These are phyloP conservation scores for Gymnocheta viridis DNA, from an alignment of 2,888 invertebrate species.

Conservation along the genomic window DNA sequence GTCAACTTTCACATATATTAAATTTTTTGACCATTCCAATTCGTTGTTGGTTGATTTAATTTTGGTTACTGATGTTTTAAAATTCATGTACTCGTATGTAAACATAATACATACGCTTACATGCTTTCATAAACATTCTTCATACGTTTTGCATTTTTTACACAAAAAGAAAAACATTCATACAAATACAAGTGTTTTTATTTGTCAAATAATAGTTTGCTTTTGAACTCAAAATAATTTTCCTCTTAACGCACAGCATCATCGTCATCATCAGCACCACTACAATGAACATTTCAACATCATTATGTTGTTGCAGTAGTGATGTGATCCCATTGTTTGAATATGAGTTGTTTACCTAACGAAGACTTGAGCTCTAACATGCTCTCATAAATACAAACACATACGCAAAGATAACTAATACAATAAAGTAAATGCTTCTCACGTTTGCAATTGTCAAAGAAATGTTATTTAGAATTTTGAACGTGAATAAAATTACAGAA, in stretches of 20 bases:
- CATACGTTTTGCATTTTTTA: background rate
- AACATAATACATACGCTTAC: conserved; percentile 6
- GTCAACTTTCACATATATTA: no score
- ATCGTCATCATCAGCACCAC: background rate
- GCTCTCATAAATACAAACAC: background rate
- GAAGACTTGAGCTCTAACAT: background rate
- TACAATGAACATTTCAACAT: background rate
- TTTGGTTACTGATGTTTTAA: no score
- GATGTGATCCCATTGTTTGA: conserved; percentile 5
- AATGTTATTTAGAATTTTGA: conserved; percentile 64
- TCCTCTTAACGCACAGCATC: conserved; percentile 7
- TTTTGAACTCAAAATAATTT: conserved; percentile 22
- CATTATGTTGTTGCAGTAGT: background rate
- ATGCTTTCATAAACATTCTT: background rate
- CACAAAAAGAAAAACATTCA: background rate
- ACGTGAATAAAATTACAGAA: conserved; percentile 63
- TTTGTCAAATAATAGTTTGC: background rate
- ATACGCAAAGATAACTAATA: conserved; percentile 10
- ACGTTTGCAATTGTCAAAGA: conserved; percentile 67
- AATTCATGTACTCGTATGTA: no score
- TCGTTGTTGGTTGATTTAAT: no score
- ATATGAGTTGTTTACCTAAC: conserved; percentile 24
- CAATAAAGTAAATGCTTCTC: conserved; percentile 50
- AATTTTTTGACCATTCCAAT: no score
- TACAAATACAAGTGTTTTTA: conserved; percentile 6